Conservation (phyloP, 2,797 vertebrate species). For the Pachyuromys duprasi region DNA sequence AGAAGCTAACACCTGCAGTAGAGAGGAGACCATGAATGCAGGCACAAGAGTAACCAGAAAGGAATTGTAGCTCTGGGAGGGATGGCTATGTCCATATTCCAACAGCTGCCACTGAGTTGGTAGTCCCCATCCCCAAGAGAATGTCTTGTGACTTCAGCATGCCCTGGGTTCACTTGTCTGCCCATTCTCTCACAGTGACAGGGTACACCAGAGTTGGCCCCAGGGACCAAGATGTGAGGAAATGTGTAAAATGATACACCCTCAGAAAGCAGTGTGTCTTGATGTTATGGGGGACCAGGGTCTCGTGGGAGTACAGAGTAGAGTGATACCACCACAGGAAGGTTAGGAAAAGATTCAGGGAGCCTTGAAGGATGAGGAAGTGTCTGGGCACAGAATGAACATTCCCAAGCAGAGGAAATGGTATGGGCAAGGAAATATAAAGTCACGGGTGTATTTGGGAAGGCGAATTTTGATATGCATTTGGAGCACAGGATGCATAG, state of each 20-base stretch:
- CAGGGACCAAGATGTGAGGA: not conserved
- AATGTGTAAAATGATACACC: not conserved
- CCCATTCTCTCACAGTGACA: not conserved
- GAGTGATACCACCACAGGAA: not conserved
- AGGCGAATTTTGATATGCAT: not conserved
- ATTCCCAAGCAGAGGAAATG: not conserved
- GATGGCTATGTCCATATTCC: not conserved
- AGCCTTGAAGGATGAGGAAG: not conserved
- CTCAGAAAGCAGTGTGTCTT: not conserved
- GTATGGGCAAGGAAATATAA: not conserved
- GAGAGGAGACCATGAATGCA: not conserved
- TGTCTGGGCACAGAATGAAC: not conserved
- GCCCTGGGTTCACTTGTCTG: not conserved
- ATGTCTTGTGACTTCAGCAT: not conserved
- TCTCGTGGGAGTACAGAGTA: not conserved
- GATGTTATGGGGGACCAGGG: not conserved
- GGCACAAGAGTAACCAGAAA: not conserved
- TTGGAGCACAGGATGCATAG: not conserved
- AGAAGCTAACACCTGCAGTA: constrained; percentile 91
- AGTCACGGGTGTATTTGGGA: not conserved
- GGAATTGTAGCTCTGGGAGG: not conserved
- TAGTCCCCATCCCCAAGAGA: not conserved
- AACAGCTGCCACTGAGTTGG: not conserved
- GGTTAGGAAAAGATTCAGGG: not conserved
- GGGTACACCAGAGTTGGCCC: not conserved